Evolutionary conservation across 2,113 vertebrate species (phyloP), one percentile per base, ranked within the genome.

Genomic region (Equus przewalskii): DNA sequence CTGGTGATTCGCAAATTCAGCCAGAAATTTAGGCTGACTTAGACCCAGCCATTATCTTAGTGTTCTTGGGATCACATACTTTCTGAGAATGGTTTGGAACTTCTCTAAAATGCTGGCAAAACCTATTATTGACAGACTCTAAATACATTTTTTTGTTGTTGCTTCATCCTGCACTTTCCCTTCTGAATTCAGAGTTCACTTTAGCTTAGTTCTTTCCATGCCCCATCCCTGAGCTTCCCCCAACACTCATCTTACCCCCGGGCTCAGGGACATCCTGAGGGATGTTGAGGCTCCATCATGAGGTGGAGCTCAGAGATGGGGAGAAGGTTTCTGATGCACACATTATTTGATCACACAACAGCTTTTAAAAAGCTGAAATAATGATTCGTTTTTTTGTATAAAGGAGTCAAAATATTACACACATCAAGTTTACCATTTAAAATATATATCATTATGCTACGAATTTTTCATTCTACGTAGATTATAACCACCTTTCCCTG

Each of bases 21-120:
- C n/a, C 33, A 93, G 62, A 83, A 92, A 69, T 69, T 33, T 65
- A 65, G 87, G 41, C 2, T 93, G 70, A 89, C 62, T 64, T 54
- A 51, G 46, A 49, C 8, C 19, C 26, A 72, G 24, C 7, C 51
- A 82, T 84, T 60, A 22, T 67, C 75, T 78, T 26, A 16, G 15
- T 16, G 44, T 54, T 69, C 84, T 64, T 85, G 72, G 91, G 78
- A 41, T 89, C 88, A 80, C 1, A 19, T 51, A 36, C 33, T 84
- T 84, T 83, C 56, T 64, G 75, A 97, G 75, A 65, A 8, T 73
- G n/a, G 26, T 15, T n/a, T 67, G 51, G 67, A 91, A 75, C 41
- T 3, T 84, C 44, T 93, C 46, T 87, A 16, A 62, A 92, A 56
- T 79, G n/a, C 80, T 75, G n/a, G 44, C n/a, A 49, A 80, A 86